phyloP scores from a whole-genome alignment of 2,888 invertebrate species.

The Melangyna quadrimaculata region DNA sequence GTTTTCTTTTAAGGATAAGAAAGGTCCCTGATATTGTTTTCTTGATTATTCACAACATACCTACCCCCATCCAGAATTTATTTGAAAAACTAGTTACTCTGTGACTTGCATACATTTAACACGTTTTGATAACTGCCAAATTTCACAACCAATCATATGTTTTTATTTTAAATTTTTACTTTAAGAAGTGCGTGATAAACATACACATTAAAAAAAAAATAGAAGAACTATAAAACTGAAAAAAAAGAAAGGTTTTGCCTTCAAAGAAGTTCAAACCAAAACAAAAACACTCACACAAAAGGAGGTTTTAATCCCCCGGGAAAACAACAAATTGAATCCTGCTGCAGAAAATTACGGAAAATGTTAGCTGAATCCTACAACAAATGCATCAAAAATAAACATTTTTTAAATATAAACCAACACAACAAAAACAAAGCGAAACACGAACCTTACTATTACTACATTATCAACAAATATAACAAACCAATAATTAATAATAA shows the following conservation, averaged over 20 bases:
- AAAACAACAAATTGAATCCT: constrained; percentile 9
- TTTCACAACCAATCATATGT: neutral
- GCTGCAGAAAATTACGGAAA: constrained; percentile 47
- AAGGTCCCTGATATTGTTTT: neutral
- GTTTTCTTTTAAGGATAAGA: neutral
- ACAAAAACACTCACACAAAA: neutral
- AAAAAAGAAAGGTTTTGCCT: constrained; percentile 1
- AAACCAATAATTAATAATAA: neutral
- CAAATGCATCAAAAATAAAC: constrained; percentile 33
- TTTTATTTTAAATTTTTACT: neutral
- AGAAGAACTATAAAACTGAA: constrained; percentile 28
- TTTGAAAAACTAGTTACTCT: neutral
- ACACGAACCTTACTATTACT: neutral
- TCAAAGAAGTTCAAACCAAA: neutral
- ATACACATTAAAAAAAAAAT: neutral
- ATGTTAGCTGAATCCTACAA: constrained; percentile 60
- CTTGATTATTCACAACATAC: neutral
- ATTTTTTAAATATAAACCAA: constrained; percentile 31
- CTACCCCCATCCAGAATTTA: neutral
- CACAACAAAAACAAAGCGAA: constrained; percentile 23
- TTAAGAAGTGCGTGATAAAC: constrained; percentile 9
- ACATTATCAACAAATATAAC: neutral
- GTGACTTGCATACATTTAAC: neutral
- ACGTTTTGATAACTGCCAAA: constrained; percentile 6
- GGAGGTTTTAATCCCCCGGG: constrained; percentile 18